phyloP scores from a whole-genome alignment of 2,888 invertebrate genomes.

The Amiota minor region DNA sequence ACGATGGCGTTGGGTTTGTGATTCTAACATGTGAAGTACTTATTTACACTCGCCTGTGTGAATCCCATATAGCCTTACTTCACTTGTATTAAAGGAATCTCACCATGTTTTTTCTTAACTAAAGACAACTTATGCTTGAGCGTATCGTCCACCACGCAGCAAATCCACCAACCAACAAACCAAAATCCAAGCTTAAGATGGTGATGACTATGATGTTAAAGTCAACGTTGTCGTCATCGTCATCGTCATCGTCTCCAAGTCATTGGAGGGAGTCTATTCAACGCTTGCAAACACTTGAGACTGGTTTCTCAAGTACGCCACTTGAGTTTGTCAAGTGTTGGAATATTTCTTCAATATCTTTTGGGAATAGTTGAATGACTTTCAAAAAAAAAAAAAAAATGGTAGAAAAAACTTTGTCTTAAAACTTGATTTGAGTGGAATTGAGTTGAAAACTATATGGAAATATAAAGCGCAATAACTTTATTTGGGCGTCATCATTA shows the following conservation, averaged over 20 bases:
- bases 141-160: slow-evolving; percentile 1
- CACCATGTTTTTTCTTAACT: not conserved
- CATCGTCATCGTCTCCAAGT: too few species aligned
- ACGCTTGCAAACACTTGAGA: slow-evolving; percentile 57
- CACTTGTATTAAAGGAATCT: slow-evolving; percentile 17
- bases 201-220: slow-evolving; percentile 2
- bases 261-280: slow-evolving; percentile 2
- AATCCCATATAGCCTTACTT: not conserved
- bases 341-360: slow-evolving; percentile 34
- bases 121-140: not conserved
- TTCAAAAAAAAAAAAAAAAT: slow-evolving; percentile 18
- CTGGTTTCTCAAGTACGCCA: slow-evolving; percentile 61
- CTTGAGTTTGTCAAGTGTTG: slow-evolving; percentile 62
- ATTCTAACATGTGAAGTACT: slow-evolving; percentile 19
- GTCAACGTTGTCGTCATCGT: not conserved
- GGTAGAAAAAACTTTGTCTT: not conserved
- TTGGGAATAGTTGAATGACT: slow-evolving; percentile 11
- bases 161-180: slow-evolving; percentile 8
- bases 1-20: slow-evolving; percentile 23
- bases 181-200: not conserved
- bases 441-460: too few species aligned
- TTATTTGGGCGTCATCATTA: not conserved
- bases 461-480: not conserved
- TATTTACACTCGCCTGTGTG: slow-evolving; percentile 7
- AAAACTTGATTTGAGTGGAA: too few species aligned